phyloP scores from a whole-genome alignment of 1,140 invertebrate species.

The Heterodera carotae region DNA sequence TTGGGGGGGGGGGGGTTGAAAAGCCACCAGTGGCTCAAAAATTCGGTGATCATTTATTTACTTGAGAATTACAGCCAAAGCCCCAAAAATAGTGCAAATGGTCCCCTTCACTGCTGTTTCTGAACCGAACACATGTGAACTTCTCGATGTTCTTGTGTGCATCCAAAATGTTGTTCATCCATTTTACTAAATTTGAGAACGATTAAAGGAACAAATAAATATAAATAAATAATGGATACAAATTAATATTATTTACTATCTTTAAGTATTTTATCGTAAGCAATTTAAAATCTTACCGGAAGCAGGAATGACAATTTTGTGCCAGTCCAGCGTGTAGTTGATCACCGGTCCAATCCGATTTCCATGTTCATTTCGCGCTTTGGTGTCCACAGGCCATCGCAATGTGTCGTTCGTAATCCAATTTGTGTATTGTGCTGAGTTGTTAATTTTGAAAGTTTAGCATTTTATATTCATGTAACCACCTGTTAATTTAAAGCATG shows the following conservation, averaged over 20 bases:
- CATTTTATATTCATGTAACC: too few species aligned
- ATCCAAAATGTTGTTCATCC: slow-evolving; percentile 33
- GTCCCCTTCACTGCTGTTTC: slow-evolving; percentile 26
- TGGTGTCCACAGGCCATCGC: slow-evolving; percentile 17
- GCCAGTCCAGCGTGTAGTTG: slow-evolving; percentile 27
- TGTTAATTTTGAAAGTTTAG: not conserved
- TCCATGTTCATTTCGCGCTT: slow-evolving; percentile 6
- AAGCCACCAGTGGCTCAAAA: too few species aligned
- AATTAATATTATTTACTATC: not conserved
- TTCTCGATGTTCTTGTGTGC: slow-evolving; percentile 32
- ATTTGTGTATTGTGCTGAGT: slow-evolving; percentile 16
- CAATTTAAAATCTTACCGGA: slow-evolving; percentile 1
- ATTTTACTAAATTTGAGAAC: slow-evolving; percentile 11
- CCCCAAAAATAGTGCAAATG: slow-evolving; percentile 32
- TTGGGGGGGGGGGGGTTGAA: too few species aligned
- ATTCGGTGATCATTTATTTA: not conserved
- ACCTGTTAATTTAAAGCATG: too few species aligned
- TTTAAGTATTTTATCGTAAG: not conserved
- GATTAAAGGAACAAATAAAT: not conserved
- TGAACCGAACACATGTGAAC: slow-evolving; percentile 23
- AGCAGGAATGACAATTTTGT: slow-evolving; percentile 24
- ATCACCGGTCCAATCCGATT: slow-evolving; percentile 16
- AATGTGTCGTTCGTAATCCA: slow-evolving; percentile 26
- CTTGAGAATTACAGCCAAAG: slow-evolving; percentile 22
- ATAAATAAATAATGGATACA: not conserved